A percentile compares a stretch with the other conserved stretches of the same genome.
phyloP scores from a whole-genome alignment of 2,113 vertebrate species.

The Antigone vipio region DNA sequence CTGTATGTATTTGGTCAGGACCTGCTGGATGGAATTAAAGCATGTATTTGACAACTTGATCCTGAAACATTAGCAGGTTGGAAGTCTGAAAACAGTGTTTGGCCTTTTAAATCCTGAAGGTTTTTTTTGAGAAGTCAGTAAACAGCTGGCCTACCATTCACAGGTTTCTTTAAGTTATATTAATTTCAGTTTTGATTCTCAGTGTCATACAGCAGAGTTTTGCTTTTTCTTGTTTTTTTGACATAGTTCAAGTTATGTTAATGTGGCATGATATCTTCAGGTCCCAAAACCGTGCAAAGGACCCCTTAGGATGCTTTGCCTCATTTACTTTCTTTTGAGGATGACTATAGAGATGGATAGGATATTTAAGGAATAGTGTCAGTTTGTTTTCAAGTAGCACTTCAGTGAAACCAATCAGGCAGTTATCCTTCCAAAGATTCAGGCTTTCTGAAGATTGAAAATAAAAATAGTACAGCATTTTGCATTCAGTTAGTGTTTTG shows the following conservation, averaged over 20 bases:
- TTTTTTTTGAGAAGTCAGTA: not conserved
- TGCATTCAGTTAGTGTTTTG: not conserved
- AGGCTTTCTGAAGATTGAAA: not conserved
- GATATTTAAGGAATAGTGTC: not conserved
- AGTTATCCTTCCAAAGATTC: not conserved
- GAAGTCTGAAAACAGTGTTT: not conserved
- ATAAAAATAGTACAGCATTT: not conserved
- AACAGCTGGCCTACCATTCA: not conserved
- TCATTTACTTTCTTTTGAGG: not conserved
- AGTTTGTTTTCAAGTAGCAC: not conserved
- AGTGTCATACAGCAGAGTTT: not conserved
- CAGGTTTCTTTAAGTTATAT: not conserved
- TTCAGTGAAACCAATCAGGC: not conserved
- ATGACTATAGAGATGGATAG: not conserved
- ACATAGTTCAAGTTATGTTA: not conserved
- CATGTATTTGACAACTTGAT: not conserved
- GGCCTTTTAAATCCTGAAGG: not conserved
- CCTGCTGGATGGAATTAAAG: not conserved
- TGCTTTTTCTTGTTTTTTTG: not conserved
- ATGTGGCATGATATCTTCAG: not conserved
- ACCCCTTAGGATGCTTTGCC: not conserved
- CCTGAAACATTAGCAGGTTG: not conserved
- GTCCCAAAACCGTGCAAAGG: not conserved
- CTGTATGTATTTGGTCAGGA: not conserved
- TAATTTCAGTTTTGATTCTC: not conserved